Evolutionary conservation across 2,797 vertebrate genomes (phyloP).

Genomic region (Pelobates cultripes): DNA sequence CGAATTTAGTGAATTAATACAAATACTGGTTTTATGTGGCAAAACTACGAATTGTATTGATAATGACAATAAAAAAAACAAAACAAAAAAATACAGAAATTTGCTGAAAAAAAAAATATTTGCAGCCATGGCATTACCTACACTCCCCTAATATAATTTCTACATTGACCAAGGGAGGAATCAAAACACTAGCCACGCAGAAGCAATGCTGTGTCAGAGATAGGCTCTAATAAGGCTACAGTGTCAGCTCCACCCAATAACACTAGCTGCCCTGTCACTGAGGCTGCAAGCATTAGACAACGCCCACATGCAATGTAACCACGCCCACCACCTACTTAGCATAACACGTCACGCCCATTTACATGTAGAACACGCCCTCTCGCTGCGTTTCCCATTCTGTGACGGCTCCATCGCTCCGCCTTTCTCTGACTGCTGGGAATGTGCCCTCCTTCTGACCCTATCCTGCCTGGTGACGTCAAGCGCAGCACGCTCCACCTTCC

Average conservation of each 20-base stretch:
- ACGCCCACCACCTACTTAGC: neutral
- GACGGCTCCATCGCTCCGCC: neutral
- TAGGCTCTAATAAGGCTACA: neutral
- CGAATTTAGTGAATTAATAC: no score
- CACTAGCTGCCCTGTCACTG: slow-evolving; percentile 8
- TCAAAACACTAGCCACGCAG: no score
- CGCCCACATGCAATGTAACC: neutral
- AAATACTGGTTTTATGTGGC: no score
- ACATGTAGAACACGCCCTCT: neutral
- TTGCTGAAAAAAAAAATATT: no score
- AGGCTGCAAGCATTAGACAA: slow-evolving; percentile 20
- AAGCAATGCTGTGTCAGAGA: no score
- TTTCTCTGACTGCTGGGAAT: neutral
- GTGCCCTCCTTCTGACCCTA: slow-evolving; percentile 37
- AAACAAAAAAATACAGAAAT: no score
- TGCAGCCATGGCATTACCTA: no score
- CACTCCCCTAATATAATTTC: no score
- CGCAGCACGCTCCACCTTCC: slow-evolving; percentile 9
- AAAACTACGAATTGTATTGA: no score
- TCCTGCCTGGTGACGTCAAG: slow-evolving; percentile 25
- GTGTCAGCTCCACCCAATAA: slow-evolving; percentile 25
- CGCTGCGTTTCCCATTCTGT: neutral
- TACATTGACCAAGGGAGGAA: no score
- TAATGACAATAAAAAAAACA: no score
- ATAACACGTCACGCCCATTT: neutral